phyloP scores from a whole-genome alignment of 53 echinoderm and acorn worm species.

The Patiria pectinifera region DNA sequence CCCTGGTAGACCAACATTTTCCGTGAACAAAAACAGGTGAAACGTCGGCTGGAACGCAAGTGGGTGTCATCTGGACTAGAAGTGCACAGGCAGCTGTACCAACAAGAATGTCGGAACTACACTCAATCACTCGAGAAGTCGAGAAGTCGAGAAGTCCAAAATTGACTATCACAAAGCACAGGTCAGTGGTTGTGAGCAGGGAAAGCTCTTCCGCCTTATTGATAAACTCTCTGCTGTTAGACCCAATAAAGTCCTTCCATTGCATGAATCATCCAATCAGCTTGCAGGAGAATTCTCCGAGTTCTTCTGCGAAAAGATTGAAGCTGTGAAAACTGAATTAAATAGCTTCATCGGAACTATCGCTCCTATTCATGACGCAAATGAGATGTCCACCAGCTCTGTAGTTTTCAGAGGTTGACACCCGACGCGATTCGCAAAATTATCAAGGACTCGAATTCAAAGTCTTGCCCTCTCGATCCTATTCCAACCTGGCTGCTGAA shows the following conservation, averaged over 20 bases:
- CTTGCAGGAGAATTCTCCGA: conserved; percentile 41
- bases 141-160: conserved; percentile 49
- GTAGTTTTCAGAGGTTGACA: conserved; percentile 2
- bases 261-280: conserved; percentile 12
- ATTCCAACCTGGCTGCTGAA: no score
- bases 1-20: conserved; percentile 53
- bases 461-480: no score
- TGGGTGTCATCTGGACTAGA: conserved; percentile 52
- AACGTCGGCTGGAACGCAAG: conserved; percentile 46
- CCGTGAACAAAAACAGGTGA: conserved; percentile 40
- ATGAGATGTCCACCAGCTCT: not conserved
- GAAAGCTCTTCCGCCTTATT: conserved; percentile 22
- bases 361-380: not conserved
- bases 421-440: conserved; percentile 43
- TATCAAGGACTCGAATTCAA: conserved; percentile 51
- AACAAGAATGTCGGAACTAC: conserved; percentile 30
- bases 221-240: conserved; percentile 21
- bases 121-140: no score
- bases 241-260: conserved; percentile 13
- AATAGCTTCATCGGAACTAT: not conserved
- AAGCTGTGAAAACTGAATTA: not conserved
- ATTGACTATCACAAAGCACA: conserved; percentile 31
- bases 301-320: conserved; percentile 34
- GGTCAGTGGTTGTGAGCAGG: conserved; percentile 27
- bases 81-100: conserved; percentile 60